Conservation (phyloP, 2,888 invertebrate genomes). For the Cheilosia grossa region DNA sequence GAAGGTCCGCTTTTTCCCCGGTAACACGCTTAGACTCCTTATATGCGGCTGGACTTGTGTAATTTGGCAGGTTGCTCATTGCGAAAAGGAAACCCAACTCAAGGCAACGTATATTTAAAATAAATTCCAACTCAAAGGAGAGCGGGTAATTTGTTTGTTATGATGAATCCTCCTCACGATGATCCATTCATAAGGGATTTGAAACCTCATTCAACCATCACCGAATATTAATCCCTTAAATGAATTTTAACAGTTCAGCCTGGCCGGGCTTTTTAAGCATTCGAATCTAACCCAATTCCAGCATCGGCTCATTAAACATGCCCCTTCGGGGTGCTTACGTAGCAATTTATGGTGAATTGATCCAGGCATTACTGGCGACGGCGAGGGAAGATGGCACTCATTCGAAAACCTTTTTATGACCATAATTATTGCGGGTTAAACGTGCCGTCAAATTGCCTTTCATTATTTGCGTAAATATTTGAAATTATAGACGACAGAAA, state of each 20-base stretch:
- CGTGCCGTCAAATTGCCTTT: constrained; percentile 8
- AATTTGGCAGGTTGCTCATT: constrained; percentile 35
- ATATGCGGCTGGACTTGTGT: not conserved
- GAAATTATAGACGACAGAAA: not conserved
- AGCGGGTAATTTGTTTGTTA: not conserved
- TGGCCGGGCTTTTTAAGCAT: too few species aligned
- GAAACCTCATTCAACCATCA: not conserved
- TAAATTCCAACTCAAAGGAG: not conserved
- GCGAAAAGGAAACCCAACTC: too few species aligned
- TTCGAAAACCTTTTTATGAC: constrained; percentile 13
- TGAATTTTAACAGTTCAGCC: not conserved
- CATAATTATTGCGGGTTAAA: constrained; percentile 20
- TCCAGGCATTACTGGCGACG: constrained; percentile 1
- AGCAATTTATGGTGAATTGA: constrained; percentile 7
- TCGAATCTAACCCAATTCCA: not conserved
- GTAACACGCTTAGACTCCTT: not conserved
- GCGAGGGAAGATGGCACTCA: not conserved
- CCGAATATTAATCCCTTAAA: not conserved
- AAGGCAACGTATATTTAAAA: not conserved
- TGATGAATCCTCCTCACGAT: not conserved
- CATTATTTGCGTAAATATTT: constrained; percentile 19
- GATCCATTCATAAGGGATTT: not conserved
- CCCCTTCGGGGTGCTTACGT: not conserved
- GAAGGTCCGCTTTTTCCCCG: constrained; percentile 7
- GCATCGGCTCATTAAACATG: not conserved